Evolutionary conservation across 1,140 invertebrate species (phyloP).

Genomic region (Solenopsis fugax): DNA sequence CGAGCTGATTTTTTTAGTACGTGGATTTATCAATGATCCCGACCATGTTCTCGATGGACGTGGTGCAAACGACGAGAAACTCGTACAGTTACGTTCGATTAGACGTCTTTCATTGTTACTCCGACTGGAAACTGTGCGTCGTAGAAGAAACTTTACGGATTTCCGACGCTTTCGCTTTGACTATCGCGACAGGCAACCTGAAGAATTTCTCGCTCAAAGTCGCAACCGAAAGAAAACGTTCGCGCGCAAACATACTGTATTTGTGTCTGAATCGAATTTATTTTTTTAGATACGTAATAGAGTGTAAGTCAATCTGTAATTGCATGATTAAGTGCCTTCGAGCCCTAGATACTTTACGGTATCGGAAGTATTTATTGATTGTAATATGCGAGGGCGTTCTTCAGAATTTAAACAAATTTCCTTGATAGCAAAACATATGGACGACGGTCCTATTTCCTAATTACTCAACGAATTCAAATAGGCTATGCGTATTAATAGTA

Average conservation of each 20-base stretch:
- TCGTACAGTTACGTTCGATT: neutral
- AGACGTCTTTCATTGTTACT: neutral
- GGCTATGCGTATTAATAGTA: conserved; percentile 10
- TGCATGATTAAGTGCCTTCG: conserved; percentile 36
- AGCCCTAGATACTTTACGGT: neutral
- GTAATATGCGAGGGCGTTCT: neutral
- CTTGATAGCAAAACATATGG: neutral
- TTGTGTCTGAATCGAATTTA: neutral
- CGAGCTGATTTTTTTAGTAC: neutral
- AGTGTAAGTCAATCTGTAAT: neutral
- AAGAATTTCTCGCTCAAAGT: conserved; percentile 14
- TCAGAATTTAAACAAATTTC: neutral
- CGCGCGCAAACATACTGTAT: neutral
- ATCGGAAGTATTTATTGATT: conserved; percentile 33
- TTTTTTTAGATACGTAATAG: conserved; percentile 31
- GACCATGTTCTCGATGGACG: neutral
- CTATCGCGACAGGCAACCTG: neutral
- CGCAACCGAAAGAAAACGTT: neutral
- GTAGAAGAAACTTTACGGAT: neutral
- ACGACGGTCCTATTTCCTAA: neutral
- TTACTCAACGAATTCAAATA: conserved; percentile 10
- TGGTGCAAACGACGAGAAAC: neutral
- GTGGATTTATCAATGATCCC: neutral
- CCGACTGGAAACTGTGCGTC: neutral
- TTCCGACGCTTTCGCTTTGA: neutral